Evolutionary conservation across 2,888 invertebrate genomes (phyloP).

Genomic region (Patella ulyssiponensis): DNA sequence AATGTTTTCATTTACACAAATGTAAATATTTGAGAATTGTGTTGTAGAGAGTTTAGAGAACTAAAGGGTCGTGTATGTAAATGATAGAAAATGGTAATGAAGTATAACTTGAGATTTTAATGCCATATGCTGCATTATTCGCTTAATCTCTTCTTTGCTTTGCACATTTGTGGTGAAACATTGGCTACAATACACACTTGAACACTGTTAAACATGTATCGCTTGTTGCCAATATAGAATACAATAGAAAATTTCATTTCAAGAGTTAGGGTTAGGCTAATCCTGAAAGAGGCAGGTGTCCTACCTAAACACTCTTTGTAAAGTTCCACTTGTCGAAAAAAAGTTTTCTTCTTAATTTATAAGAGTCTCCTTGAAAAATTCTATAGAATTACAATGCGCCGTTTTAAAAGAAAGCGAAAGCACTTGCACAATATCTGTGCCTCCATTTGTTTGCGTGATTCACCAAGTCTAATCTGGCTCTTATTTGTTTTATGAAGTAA

Average conservation of each 20-base stretch:
- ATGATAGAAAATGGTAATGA: conserved; percentile 8
- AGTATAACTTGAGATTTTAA: neutral
- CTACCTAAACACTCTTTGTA: neutral
- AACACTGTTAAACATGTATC: conserved; percentile 2
- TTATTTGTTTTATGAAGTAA: conserved; percentile 1
- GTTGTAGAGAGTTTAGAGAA: too few species aligned
- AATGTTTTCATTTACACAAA: too few species aligned
- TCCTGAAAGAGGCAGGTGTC: neutral
- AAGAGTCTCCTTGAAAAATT: neutral
- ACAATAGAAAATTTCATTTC: conserved; percentile 1
- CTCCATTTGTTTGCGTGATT: conserved; percentile 9
- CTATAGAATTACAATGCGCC: neutral
- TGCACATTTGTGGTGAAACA: neutral
- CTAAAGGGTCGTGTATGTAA: neutral
- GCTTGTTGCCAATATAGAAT: neutral
- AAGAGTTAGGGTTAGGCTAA: neutral
- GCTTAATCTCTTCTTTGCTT: neutral
- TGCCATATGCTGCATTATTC: conserved; percentile 5
- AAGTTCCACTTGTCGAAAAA: neutral
- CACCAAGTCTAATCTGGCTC: neutral
- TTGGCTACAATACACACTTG: neutral
- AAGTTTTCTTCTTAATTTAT: neutral
- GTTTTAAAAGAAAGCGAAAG: neutral
- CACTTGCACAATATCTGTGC: conserved; percentile 3
- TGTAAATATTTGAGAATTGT: too few species aligned